phyloP scores from a whole-genome alignment of 1,140 invertebrate genomes.

The Anastrepha obliqua region DNA sequence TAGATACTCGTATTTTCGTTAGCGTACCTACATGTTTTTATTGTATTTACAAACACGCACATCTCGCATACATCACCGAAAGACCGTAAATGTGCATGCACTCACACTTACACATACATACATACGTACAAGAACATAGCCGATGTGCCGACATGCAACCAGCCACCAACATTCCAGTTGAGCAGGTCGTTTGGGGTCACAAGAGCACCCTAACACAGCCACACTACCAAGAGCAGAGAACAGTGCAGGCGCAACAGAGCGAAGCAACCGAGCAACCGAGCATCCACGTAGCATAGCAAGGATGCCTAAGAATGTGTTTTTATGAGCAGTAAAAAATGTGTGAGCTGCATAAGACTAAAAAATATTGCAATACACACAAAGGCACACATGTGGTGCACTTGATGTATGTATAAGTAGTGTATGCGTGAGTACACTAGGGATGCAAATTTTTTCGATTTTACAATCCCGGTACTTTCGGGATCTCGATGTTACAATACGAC shows the following conservation, averaged over 20 bases:
- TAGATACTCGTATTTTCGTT: neutral
- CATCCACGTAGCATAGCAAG: neutral
- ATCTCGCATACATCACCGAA: neutral
- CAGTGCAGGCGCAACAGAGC: neutral
- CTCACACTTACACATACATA: neutral
- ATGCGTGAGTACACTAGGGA: too few species aligned
- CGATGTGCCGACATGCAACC: slow-evolving; percentile 17
- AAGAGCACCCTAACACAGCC: neutral
- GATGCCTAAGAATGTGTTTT: slow-evolving; percentile 15
- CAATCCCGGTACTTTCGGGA: too few species aligned
- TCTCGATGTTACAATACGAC: too few species aligned
- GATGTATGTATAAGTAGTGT: too few species aligned
- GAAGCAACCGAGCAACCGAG: neutral
- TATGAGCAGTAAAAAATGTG: neutral
- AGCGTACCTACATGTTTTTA: neutral
- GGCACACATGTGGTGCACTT: too few species aligned
- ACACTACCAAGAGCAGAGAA: neutral
- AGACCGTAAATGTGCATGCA: slow-evolving; percentile 6
- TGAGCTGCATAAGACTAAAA: neutral
- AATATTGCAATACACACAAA: too few species aligned
- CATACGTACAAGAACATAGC: neutral
- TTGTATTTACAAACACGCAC: slow-evolving; percentile 3
- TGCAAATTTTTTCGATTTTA: too few species aligned
- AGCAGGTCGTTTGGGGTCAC: slow-evolving; percentile 16
- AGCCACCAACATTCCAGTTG: neutral